These are phyloP conservation scores for Hypomesus transpacificus DNA, from an alignment of 2,113 vertebrate species.

Conservation along the genomic window DNA sequence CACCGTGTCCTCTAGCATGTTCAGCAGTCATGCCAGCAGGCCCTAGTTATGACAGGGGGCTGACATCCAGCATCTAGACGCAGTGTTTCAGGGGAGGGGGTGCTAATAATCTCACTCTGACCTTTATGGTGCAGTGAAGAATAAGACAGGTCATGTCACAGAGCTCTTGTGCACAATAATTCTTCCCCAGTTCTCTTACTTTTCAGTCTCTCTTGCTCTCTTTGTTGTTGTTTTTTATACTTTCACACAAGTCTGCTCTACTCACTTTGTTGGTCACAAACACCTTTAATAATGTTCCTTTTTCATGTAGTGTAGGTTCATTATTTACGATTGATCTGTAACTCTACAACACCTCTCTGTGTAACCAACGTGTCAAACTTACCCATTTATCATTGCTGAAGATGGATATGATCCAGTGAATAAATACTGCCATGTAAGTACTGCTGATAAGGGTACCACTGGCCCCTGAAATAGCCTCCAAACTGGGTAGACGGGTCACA, in stretches of 20 bases:
- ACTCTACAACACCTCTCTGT: too few species aligned
- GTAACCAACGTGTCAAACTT: too few species aligned
- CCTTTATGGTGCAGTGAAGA: background rate
- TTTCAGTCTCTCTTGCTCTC: too few species aligned
- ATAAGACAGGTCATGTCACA: background rate
- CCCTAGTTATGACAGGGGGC: background rate
- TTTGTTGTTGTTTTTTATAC: too few species aligned
- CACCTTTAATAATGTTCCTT: too few species aligned
- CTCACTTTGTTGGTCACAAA: too few species aligned
- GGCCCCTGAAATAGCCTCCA: slow-evolving; percentile 29
- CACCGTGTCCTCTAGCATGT: background rate
- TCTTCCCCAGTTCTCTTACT: background rate
- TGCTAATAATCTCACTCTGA: background rate
- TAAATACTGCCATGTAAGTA: slow-evolving; percentile 28
- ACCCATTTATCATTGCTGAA: background rate
- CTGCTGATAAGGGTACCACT: slow-evolving; percentile 28
- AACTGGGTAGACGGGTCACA: background rate
- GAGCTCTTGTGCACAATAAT: background rate
- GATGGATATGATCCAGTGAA: slow-evolving; percentile 26
- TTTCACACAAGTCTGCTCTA: too few species aligned
- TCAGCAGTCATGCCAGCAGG: slow-evolving; percentile 1
- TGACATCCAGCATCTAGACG: background rate
- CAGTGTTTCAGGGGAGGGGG: background rate
- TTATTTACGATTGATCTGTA: too few species aligned
- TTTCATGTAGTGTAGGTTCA: too few species aligned